A percentile compares a stretch with the other conserved stretches of the same genome.
These are phyloP conservation scores for Erinaceus europaeus DNA, from an alignment of 2,113 vertebrate genomes.

Conservation along the genomic window DNA sequence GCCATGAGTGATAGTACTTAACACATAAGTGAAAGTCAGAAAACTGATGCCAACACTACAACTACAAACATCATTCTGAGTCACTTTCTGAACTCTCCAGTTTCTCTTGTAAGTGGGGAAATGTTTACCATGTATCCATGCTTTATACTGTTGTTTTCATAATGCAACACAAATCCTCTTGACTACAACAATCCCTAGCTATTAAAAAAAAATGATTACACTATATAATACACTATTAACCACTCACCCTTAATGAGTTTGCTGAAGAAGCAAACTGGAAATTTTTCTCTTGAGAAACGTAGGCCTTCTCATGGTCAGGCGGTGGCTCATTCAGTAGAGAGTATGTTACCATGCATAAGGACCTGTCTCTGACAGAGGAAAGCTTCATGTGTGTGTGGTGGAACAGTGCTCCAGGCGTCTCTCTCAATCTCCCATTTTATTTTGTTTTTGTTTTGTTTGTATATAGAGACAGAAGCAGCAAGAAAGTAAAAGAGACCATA, in stretches of 20 bases:
- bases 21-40: background rate
- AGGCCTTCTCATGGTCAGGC: too few species aligned
- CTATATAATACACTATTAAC: too few species aligned
- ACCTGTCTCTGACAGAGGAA: too few species aligned
- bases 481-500: too few species aligned
- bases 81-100: background rate
- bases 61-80: background rate
- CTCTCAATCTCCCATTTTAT: too few species aligned
- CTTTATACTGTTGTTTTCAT: background rate
- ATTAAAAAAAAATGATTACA: background rate
- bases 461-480: too few species aligned
- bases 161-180: background rate
- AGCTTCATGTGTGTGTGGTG: too few species aligned
- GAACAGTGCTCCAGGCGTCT: too few species aligned
- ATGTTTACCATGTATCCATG: background rate
- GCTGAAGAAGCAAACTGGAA: background rate
- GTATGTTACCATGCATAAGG: too few species aligned
- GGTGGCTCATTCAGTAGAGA: too few species aligned
- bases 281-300: conserved; percentile 7
- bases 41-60: background rate
- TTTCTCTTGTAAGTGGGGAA: background rate
- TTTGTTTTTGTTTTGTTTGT: too few species aligned
- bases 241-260: background rate
- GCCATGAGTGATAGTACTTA: too few species aligned
- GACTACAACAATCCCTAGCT: background rate